phyloP scores from a whole-genome alignment of 2,888 invertebrate species.

The Stenodema calcarata region DNA sequence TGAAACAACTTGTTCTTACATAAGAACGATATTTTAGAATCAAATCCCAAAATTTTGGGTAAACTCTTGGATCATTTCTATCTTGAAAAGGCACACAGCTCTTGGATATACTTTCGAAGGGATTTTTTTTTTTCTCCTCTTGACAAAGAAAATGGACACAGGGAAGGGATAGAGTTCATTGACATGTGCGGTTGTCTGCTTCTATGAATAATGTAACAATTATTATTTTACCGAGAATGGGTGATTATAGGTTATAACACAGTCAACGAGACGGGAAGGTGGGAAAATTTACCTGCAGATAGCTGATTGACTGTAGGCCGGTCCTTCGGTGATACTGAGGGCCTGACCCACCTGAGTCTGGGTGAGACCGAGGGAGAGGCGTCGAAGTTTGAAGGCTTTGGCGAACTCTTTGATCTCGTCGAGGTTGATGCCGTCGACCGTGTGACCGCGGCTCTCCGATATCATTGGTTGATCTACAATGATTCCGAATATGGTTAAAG shows the following conservation, averaged over 20 bases:
- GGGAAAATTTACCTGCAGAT: slow-evolving; percentile 84
- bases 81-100: too few species aligned
- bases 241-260: neutral
- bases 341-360: slow-evolving; percentile 98
- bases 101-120: too few species aligned
- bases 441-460: slow-evolving; percentile 90
- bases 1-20: too few species aligned
- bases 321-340: slow-evolving; percentile 93
- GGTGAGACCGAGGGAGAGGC: slow-evolving; percentile 91
- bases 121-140: too few species aligned
- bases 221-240: neutral
- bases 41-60: too few species aligned
- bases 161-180: too few species aligned
- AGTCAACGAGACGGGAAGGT: neutral
- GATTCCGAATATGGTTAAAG: too few species aligned
- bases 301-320: slow-evolving; percentile 98
- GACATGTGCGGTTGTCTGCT: too few species aligned
- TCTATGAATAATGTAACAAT: too few species aligned
- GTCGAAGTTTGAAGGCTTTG: slow-evolving; percentile 92
- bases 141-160: too few species aligned
- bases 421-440: slow-evolving; percentile 94
- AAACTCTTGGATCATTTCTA: too few species aligned
- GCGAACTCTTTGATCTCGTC: slow-evolving; percentile 99
- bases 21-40: too few species aligned
- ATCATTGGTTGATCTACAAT: slow-evolving; percentile 86